Evolutionary conservation across 2,888 invertebrate genomes (phyloP).

Genomic region (Phaonia tiefii): DNA sequence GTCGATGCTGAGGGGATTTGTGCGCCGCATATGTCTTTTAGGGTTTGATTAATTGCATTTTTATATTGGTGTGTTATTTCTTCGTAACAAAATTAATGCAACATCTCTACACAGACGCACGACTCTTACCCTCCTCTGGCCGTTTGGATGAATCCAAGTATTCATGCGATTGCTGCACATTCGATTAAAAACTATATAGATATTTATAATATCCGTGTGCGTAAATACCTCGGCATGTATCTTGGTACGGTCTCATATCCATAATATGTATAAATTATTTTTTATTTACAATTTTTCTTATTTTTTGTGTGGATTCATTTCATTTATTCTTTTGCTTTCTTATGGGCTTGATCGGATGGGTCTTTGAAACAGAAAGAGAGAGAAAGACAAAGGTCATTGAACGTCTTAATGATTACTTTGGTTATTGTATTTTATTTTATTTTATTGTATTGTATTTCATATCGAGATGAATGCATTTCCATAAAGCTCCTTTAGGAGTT

Average conservation of each 20-base stretch:
- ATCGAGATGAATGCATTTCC: neutral
- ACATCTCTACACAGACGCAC: constrained; percentile 4
- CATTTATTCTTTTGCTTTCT: constrained; percentile 11
- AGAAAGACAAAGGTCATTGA: constrained; percentile 6
- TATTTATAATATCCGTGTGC: neutral
- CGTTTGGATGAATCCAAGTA: no score
- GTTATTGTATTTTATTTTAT: neutral
- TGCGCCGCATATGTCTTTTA: constrained; percentile 64
- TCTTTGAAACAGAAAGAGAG: no score
- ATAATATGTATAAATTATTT: constrained; percentile 42
- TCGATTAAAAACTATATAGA: neutral
- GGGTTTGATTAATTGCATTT: constrained; percentile 70
- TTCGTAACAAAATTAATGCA: constrained; percentile 66
- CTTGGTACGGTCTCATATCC: constrained; percentile 11
- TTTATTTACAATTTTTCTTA: constrained; percentile 37
- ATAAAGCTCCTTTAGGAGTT: neutral
- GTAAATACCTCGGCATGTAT: neutral
- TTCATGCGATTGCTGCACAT: neutral
- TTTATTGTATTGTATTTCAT: neutral
- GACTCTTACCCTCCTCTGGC: no score
- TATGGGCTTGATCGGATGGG: constrained; percentile 13
- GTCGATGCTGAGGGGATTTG: constrained; percentile 57
- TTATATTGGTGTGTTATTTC: constrained; percentile 64
- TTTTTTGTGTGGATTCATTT: neutral
- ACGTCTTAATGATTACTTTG: constrained; percentile 22